phyloP scores from a whole-genome alignment of 2,888 invertebrate genomes.

The Nematopogon swammerdamellus region DNA sequence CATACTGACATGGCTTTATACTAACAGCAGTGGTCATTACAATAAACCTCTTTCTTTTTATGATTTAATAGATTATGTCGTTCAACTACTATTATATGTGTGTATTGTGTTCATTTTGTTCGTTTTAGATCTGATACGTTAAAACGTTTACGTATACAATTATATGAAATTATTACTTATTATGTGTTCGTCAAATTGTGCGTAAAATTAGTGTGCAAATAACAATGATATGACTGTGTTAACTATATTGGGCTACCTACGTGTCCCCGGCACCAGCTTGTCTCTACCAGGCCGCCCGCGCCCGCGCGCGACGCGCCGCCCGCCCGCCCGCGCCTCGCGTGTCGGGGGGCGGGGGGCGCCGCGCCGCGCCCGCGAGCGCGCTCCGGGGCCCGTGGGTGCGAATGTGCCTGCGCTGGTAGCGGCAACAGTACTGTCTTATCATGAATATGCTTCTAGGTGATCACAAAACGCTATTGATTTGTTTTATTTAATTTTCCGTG shows the following conservation, averaged over 20 bases:
- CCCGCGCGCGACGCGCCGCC: too few relatives aligned
- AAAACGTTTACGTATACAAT: too few relatives aligned
- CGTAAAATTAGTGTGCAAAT: slow-evolving; percentile 8
- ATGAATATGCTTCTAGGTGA: slow-evolving; percentile 51
- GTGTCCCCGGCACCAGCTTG: too few relatives aligned
- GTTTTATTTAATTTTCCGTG: slow-evolving; percentile 33
- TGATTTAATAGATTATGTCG: not conserved
- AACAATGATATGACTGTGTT: too few relatives aligned
- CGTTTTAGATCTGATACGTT: too few relatives aligned
- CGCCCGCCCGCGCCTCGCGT: too few relatives aligned
- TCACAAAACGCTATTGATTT: slow-evolving; percentile 45
- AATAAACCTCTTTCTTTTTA: not conserved
- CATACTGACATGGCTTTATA: slow-evolving; percentile 3
- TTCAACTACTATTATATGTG: slow-evolving; percentile 3
- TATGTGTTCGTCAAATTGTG: slow-evolving; percentile 14
- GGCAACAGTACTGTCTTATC: slow-evolving; percentile 25
- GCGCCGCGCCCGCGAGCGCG: too few relatives aligned
- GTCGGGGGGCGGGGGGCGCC: too few relatives aligned
- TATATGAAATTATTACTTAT: slow-evolving; percentile 8
- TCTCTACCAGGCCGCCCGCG: too few relatives aligned
- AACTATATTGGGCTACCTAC: too few relatives aligned
- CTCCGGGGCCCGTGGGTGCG: too few relatives aligned
- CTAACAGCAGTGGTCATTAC: too few relatives aligned
- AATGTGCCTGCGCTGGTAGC: slow-evolving; percentile 22
- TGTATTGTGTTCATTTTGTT: slow-evolving; percentile 5